Evolutionary conservation across 2,113 vertebrate genomes (phyloP).

Genomic region (Colossoma macropomum): DNA sequence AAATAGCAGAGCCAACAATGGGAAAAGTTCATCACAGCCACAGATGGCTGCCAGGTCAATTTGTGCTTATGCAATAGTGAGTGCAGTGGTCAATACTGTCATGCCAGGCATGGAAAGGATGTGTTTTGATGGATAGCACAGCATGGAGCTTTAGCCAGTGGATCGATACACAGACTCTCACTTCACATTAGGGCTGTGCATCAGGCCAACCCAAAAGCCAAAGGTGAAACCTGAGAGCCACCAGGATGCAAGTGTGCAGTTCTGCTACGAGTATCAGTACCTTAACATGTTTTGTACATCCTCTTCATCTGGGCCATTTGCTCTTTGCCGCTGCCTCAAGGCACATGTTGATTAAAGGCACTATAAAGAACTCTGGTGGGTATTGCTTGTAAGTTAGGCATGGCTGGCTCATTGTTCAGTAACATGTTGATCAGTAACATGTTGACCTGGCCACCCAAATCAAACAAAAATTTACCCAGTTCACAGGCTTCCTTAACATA

Average conservation of each 20-base stretch:
- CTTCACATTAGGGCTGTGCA: constrained; percentile 43
- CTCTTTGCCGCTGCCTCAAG: background rate
- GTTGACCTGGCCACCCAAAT: background rate
- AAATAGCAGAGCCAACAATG: background rate
- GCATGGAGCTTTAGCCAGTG: constrained; percentile 9
- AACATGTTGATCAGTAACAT: background rate
- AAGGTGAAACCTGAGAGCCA: constrained; percentile 42
- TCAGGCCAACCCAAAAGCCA: constrained; percentile 7
- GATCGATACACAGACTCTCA: constrained; percentile 47
- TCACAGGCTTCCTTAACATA: background rate
- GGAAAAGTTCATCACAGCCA: constrained; percentile 38
- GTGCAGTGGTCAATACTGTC: constrained; percentile 35
- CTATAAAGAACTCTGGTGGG: background rate
- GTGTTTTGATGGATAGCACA: constrained; percentile 49
- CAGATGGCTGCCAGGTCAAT: constrained; percentile 34
- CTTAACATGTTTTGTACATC: background rate
- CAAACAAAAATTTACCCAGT: background rate
- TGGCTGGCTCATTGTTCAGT: background rate
- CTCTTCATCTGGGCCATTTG: background rate
- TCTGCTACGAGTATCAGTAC: background rate
- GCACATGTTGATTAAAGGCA: background rate
- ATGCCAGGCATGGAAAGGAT: constrained; percentile 32
- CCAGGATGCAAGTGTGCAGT: background rate
- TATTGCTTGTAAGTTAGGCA: background rate
- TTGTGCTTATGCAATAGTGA: constrained; percentile 43